Base-by-base conservation (phyloP, 2,797 vertebrate species). In the Aeoliscus strigatus region DNA sequence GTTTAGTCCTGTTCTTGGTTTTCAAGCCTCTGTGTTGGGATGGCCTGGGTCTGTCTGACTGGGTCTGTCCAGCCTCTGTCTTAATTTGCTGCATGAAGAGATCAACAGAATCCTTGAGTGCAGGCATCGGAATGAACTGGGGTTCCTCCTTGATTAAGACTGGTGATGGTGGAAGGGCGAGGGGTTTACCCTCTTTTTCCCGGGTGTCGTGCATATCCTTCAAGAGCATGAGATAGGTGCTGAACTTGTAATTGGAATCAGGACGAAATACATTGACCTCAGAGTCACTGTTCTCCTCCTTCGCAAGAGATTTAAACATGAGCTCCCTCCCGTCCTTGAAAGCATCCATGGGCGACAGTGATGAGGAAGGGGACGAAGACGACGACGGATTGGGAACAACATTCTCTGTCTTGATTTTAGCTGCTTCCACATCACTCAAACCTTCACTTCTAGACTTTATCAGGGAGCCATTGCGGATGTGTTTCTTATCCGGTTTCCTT, bases 131-230 rank as follows among this genome's bases (percentile, higher is more conserved):
- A 13, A 90, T 70, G 8, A 87, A 57, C 44, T 79, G 62, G 0
- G 89, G 89, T 44, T 90, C 88, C 53, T 88, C 82, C 55, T 86
- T 88, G 49, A 91, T 89, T 4, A 89, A 67, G 6, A 69, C 58
- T 0, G 86, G 76, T 2, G 79, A 55, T 1, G 81, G 82, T 0
- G 86, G 87, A 3, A 90, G 8, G 3, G 54, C 85, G 82, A 97
- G 86, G 14, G 94, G 84, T 23, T 88, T 89, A 5, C 95, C 93
- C 27, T 95, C 92, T 66, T 92, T 96, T 30, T 90, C 91, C 67
- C 95, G 91, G 64, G 85, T 96, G 54, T 98, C 96, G 7, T 98
- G 95, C 84, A 93, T 89, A 70, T 97, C 95, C 79, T 98, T 98
- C 49, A 97, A 77, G 73, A 96, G 90, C 96, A 98, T 98, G 70